A percentile compares a stretch with the other conserved stretches of the same genome.
These are phyloP conservation scores for Daubentonia madagascariensis DNA, from an alignment of 2,113 vertebrate species.

Conservation along the genomic window DNA sequence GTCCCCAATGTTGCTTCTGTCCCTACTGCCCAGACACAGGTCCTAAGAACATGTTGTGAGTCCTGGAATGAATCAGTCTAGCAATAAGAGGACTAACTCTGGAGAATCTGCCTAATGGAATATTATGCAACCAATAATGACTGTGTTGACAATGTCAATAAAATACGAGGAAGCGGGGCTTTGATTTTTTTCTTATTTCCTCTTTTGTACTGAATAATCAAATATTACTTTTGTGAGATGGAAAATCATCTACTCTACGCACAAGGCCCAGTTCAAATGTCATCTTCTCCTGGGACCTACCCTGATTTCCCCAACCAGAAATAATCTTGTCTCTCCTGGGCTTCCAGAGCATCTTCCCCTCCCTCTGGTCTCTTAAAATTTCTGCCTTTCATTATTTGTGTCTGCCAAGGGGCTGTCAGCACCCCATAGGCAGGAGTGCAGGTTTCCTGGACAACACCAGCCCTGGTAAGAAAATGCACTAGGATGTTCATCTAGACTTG, in stretches of 20 bases:
- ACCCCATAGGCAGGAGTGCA: not conserved
- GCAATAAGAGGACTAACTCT: not conserved
- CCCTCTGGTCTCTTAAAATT: not conserved
- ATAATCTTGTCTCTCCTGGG: not conserved
- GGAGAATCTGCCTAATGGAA: not conserved
- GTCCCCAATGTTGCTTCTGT: not conserved
- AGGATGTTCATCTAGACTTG: not conserved
- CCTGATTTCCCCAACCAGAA: not conserved
- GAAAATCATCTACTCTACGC: not conserved
- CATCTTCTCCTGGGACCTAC: not conserved
- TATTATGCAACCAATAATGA: not conserved
- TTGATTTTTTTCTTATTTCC: not conserved
- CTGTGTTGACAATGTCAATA: not conserved
- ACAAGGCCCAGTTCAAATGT: not conserved
- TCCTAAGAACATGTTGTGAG: not conserved
- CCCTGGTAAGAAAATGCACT: not conserved
- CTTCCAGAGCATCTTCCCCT: not conserved
- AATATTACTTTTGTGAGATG: not conserved
- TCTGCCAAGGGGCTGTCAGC: not conserved
- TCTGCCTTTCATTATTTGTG: not conserved
- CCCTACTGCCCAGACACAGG: not conserved
- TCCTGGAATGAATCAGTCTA: not conserved
- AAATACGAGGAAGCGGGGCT: not conserved
- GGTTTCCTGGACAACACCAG: too few relatives aligned
- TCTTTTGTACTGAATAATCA: slow-evolving; percentile 1